phyloP scores from a whole-genome alignment of 2,797 vertebrate species.

The Alcedo atthis region DNA sequence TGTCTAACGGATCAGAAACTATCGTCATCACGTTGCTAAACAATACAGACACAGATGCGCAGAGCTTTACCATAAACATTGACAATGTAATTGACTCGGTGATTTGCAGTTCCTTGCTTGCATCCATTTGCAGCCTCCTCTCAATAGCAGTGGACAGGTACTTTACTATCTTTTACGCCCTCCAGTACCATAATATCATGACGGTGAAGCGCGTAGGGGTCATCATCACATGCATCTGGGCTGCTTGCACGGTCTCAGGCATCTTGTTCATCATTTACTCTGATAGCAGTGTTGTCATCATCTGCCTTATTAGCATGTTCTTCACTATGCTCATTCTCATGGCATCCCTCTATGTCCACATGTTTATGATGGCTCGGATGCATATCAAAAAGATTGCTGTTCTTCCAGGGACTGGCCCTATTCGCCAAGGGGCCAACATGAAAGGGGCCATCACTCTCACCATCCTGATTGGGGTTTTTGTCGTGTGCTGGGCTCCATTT shows the following conservation, averaged over 20 bases:
- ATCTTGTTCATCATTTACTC: conserved; percentile 93
- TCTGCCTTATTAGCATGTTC: conserved; percentile 94
- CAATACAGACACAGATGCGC: conserved; percentile 80
- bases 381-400: conserved; percentile 93
- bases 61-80: conserved; percentile 86
- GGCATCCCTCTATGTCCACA: conserved; percentile 94
- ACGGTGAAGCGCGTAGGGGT: conserved; percentile 84
- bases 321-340: conserved; percentile 96
- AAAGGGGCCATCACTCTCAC: conserved; percentile 94
- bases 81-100: conserved; percentile 95
- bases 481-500: conserved; percentile 96
- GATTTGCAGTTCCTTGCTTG: conserved; percentile 94
- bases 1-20: conserved; percentile 93
- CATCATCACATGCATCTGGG: conserved; percentile 89
- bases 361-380: conserved; percentile 93
- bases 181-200: conserved; percentile 96
- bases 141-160: conserved; percentile 95
- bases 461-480: conserved; percentile 93
- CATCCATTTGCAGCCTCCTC: conserved; percentile 93
- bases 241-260: conserved; percentile 86
- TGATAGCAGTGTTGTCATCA: conserved; percentile 89
- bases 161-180: conserved; percentile 95
- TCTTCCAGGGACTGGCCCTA: conserved; percentile 84
- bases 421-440: conserved; percentile 92
- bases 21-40: conserved; percentile 91